phyloP scores from a whole-genome alignment of 2,888 invertebrate genomes.

The Mongoloraphidia duomilia region DNA sequence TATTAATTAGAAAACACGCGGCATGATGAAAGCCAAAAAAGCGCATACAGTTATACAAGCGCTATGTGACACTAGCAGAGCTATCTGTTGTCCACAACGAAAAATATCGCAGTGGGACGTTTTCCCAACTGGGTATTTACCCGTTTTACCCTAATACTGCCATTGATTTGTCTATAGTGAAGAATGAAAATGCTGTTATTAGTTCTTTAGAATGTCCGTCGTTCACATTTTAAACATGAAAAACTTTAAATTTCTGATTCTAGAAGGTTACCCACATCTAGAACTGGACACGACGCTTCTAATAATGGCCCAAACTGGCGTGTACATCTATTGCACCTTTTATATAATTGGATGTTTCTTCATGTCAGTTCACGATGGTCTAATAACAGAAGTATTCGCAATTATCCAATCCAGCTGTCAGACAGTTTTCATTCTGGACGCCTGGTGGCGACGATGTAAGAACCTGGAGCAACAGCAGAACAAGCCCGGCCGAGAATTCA shows the following conservation, averaged over 20 bases:
- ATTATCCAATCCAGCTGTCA: constrained; percentile 67
- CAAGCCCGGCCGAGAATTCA: constrained; percentile 73
- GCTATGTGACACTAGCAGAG: too few relatives aligned
- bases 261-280: constrained; percentile 23
- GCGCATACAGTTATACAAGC: too few relatives aligned
- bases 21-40: too few relatives aligned
- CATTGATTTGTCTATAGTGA: too few relatives aligned
- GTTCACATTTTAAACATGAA: constrained; percentile 36
- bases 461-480: constrained; percentile 52
- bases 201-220: too few relatives aligned
- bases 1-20: too few relatives aligned
- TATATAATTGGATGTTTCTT: constrained; percentile 69
- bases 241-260: constrained; percentile 5
- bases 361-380: constrained; percentile 34
- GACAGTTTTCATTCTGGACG: constrained; percentile 62
- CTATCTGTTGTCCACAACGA: too few relatives aligned
- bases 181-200: too few relatives aligned
- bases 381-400: constrained; percentile 59
- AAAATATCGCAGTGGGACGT: too few relatives aligned
- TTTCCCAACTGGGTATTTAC: too few relatives aligned
- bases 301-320: constrained; percentile 76
- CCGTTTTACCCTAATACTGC: too few relatives aligned
- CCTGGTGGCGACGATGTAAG: constrained; percentile 59
- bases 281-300: constrained; percentile 65
- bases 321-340: constrained; percentile 78